A percentile compares a stretch with the other conserved stretches of the same genome.
phyloP scores from a whole-genome alignment of 64 coral and sea anemone species.

The Hydrozoanthus tunicans region DNA sequence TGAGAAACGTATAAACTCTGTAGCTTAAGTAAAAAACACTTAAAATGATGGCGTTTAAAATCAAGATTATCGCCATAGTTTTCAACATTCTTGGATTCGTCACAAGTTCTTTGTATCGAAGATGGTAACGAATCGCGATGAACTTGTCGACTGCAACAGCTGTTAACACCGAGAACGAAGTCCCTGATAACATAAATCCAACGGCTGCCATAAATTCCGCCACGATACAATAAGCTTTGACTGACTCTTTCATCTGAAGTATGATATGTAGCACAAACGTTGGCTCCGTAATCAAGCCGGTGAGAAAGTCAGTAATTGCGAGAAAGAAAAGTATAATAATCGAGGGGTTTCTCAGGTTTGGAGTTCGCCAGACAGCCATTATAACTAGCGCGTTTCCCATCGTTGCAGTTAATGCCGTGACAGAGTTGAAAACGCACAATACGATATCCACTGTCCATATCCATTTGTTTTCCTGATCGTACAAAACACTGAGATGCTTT shows the following conservation, averaged over 20 bases:
- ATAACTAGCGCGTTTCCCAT: constrained; percentile 33
- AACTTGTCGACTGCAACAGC: constrained; percentile 12
- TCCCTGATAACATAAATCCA: constrained; percentile 42
- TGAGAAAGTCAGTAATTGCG: constrained; percentile 37
- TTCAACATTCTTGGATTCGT: constrained; percentile 13
- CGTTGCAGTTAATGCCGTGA: constrained; percentile 12
- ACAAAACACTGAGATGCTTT: constrained; percentile 1
- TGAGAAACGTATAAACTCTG: neutral
- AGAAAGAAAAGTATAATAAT: constrained; percentile 25
- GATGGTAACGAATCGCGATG: constrained; percentile 7
- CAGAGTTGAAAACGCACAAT: constrained; percentile 1
- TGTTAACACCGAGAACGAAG: constrained; percentile 39
- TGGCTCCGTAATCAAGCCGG: constrained; percentile 24
- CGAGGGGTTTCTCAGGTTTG: constrained; percentile 4
- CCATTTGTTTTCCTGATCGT: constrained; percentile 26
- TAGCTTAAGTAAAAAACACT: constrained; percentile 44
- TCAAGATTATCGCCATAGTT: neutral
- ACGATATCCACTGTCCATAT: constrained; percentile 12
- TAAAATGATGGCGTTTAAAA: constrained; percentile 6
- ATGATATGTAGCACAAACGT: constrained; percentile 32
- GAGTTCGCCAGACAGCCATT: constrained; percentile 10
- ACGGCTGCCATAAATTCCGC: constrained; percentile 44
- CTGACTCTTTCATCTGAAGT: constrained; percentile 14
- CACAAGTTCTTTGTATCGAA: constrained; percentile 31
- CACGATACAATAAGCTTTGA: constrained; percentile 22